Evolutionary conservation across 2,888 invertebrate species (phyloP), one percentile per base, ranked within the genome.

Genomic region (Eupithecia insigniata): DNA sequence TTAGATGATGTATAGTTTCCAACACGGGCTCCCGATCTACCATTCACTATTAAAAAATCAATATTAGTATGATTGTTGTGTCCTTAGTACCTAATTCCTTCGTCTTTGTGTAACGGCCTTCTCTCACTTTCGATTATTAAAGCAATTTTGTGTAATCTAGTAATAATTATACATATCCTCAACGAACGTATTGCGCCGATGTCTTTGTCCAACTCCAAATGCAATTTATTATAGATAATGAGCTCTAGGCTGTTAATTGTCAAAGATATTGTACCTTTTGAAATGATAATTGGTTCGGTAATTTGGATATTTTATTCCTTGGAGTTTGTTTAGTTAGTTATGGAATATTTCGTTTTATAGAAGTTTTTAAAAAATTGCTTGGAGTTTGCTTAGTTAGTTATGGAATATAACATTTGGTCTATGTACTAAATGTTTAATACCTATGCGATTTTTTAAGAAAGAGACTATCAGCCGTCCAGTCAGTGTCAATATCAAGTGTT

Each of bases 91-190:
- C 70, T 70, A 73, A 70, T 67, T 60, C 51, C 55, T 74, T 71
- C 71, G 69, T 69, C 74, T 71, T 69, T 71, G 72, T 73, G 66
- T 36, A 26, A 30, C 55, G 75, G 60, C 77, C 75, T 75, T 71
- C 75, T 66, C 58, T 28, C 51, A 71, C 73, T 70, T 77, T 65
- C 73, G 51, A 71, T 73, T 69, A 77, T 77, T 75, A 75, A 75
- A 73, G 73, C 69, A 73, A 75, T 76, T 76, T 73, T 69, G 58
- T 73, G 66, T 71, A 71, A 75, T 72, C 46, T 71, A 74, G 26
- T 60, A 32, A 58, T 74, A 74, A 70, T 71, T 67, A 67, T 60
- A 30, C 62, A 55, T 71, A 71, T 74, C 66, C 69, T 66, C n/a
- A n/a, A n/a, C n/a, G 58, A 39, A 69, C n/a, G 66, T 66, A 61